Evolutionary conservation across 2,888 invertebrate genomes (phyloP).

Genomic region (Apoda limacodes): DNA sequence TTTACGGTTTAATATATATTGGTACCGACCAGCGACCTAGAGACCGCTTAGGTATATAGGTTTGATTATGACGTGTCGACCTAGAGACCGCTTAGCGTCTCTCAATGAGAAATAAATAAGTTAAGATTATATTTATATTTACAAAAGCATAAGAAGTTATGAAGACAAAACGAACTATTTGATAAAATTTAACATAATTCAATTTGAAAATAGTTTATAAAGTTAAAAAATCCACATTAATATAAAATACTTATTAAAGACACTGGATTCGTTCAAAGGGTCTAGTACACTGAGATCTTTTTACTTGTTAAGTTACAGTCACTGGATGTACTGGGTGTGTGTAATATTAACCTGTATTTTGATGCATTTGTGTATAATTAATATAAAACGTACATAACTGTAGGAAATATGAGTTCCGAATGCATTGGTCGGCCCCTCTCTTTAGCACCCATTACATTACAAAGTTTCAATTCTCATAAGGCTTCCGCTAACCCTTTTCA

Average conservation of each 20-base stretch:
- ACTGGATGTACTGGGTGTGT: constrained; percentile 39
- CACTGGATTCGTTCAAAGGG: constrained; percentile 61
- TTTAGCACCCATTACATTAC: constrained; percentile 49
- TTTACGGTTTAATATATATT: too few relatives aligned
- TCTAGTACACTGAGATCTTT: constrained; percentile 62
- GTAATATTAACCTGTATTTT: constrained; percentile 29
- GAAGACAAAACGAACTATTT: too few relatives aligned
- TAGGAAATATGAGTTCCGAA: constrained; percentile 20
- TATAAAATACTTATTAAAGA: too few relatives aligned
- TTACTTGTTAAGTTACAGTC: constrained; percentile 29
- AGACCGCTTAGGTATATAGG: too few relatives aligned
- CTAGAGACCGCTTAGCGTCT: neutral
- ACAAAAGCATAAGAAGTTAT: constrained; percentile 63
- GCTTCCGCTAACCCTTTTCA: constrained; percentile 38
- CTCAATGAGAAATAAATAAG: constrained; percentile 54
- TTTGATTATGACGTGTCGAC: neutral
- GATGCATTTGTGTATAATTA: constrained; percentile 25
- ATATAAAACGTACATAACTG: constrained; percentile 8
- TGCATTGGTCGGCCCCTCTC: constrained; percentile 34
- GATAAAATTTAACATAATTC: too few relatives aligned
- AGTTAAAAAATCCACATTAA: too few relatives aligned
- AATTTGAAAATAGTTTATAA: too few relatives aligned
- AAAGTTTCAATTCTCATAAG: constrained; percentile 30
- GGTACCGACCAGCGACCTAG: too few relatives aligned
- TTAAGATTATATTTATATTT: constrained; percentile 60